Conservation (phyloP, 2,797 vertebrate species). For the Diplodus puntazzo region DNA sequence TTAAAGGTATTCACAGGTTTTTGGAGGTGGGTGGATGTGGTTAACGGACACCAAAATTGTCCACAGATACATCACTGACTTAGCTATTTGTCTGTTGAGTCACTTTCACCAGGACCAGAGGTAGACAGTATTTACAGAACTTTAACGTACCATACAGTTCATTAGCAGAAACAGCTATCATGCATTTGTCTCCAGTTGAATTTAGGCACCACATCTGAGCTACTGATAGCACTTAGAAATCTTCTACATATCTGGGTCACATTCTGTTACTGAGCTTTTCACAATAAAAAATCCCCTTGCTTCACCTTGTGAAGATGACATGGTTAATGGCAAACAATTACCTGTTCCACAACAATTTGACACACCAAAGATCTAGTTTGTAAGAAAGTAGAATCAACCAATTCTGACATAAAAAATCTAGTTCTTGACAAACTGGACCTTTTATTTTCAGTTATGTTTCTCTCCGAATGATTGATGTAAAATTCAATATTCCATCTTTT, state of each 20-base stretch:
- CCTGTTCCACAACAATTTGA: background rate
- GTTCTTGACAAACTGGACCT: too few species aligned
- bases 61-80: background rate
- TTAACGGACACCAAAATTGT: background rate
- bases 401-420: too few species aligned
- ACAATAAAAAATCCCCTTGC: background rate
- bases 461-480: too few species aligned
- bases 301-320: background rate
- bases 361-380: background rate
- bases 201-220: too few species aligned
- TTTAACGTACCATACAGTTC: background rate
- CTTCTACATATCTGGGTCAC: too few species aligned
- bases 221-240: too few species aligned
- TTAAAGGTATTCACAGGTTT: constrained; percentile 33
- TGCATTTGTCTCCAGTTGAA: background rate
- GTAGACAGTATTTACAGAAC: background rate
- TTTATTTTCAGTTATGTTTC: background rate
- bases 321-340: background rate
- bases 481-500: background rate
- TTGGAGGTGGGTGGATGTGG: background rate
- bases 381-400: too few species aligned
- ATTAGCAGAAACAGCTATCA: background rate
- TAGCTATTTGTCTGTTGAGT: background rate
- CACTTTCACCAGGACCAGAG: background rate
- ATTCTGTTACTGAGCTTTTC: background rate